Evolutionary conservation across 2,113 vertebrate genomes (phyloP).

Genomic region (Gobiocypris rarus): DNA sequence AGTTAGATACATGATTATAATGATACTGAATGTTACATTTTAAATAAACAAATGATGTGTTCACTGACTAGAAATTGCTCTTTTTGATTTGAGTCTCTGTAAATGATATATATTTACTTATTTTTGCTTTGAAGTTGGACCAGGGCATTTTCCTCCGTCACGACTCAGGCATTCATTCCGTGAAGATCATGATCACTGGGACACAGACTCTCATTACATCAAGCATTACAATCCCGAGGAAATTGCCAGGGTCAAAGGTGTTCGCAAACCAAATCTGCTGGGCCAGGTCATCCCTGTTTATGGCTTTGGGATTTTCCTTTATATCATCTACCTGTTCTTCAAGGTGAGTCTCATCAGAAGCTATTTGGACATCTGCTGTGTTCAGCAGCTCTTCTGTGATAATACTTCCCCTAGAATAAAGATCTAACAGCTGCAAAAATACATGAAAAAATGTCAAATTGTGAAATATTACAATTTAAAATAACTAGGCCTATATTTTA

Average conservation of each 20-base stretch:
- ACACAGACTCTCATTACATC: constrained; percentile 69
- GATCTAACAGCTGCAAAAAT: background rate
- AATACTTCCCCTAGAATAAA: background rate
- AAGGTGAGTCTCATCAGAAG: constrained; percentile 79
- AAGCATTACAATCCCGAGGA: constrained; percentile 81
- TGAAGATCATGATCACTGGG: constrained; percentile 66
- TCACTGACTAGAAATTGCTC: background rate
- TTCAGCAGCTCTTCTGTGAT: background rate
- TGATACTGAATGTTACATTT: too few relatives aligned
- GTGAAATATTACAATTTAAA: too few relatives aligned
- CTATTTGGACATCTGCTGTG: background rate
- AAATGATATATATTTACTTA: background rate
- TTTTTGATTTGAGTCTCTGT: background rate
- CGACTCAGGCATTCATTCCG: constrained; percentile 70
- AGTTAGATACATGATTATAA: too few relatives aligned
- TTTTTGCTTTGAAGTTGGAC: constrained; percentile 76
- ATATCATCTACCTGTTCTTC: constrained; percentile 92
- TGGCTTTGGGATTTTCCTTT: constrained; percentile 94
- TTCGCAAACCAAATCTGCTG: constrained; percentile 83
- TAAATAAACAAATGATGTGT: too few relatives aligned
- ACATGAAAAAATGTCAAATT: too few relatives aligned
- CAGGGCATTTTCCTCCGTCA: constrained; percentile 79
- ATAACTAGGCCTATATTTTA: too few relatives aligned
- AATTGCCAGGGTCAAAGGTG: constrained; percentile 80
- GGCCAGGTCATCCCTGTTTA: constrained; percentile 93